Percentiles rank a stretch among this genome's conserved stretches.
These are phyloP conservation scores for Piezodorus guildinii DNA, from an alignment of 1,140 invertebrate species.

Conservation along the genomic window DNA sequence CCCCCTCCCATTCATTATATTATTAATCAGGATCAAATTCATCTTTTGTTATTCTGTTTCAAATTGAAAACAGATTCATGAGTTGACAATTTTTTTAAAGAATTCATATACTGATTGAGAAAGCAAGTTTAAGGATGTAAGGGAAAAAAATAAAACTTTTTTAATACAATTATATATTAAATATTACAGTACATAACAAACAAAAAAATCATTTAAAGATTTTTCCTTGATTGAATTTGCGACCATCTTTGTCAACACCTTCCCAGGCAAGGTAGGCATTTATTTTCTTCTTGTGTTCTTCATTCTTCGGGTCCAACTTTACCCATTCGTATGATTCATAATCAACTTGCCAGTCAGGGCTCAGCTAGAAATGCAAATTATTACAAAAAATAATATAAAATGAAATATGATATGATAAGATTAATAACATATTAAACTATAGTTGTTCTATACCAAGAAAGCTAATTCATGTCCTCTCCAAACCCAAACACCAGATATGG, in stretches of 20 bases:
- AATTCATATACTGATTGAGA: too few species aligned
- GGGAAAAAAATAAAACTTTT: too few species aligned
- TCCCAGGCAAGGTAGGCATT: conserved; percentile 87
- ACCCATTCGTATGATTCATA: conserved; percentile 96
- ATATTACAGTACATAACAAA: too few species aligned
- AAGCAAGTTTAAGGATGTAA: too few species aligned
- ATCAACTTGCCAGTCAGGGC: conserved; percentile 89
- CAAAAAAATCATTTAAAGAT: conserved; percentile 80
- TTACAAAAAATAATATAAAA: neutral
- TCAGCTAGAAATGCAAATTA: conserved; percentile 46
- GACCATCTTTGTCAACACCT: conserved; percentile 74
- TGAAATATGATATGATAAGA: neutral
- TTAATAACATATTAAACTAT: neutral
- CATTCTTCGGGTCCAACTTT: conserved; percentile 74
- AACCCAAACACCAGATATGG: conserved; percentile 92
- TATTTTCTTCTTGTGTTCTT: conserved; percentile 82
- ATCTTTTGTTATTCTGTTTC: too few species aligned
- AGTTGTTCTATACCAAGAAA: conserved; percentile 53
- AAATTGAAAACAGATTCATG: too few species aligned
- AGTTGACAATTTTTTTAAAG: too few species aligned
- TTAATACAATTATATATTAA: too few species aligned
- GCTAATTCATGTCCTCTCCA: conserved; percentile 92
- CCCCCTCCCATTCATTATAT: too few species aligned
- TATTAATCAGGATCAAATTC: too few species aligned
- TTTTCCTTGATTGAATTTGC: conserved; percentile 96